Evolutionary conservation across 1,140 invertebrate species (phyloP), one percentile per base, ranked within the genome.

Genomic region (Cheumatopsyche charites): DNA sequence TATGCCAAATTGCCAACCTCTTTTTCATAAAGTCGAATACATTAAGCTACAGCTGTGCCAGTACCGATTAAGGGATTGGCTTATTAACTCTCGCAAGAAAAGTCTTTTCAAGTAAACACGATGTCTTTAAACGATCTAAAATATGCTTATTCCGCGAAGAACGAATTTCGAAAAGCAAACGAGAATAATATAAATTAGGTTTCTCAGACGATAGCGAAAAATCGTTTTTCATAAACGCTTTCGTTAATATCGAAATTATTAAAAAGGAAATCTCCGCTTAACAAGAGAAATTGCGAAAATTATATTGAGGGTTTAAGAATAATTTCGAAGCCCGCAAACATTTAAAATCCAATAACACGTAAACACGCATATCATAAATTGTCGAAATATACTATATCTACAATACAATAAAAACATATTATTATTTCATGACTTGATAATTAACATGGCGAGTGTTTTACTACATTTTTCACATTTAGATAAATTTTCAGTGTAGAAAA

Each of bases 101-200:
- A 58, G 55, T 58, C 55, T 23, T 58, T 58, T 58, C 55, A 13
- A 58, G 55, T 58, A 58, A 58, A 58, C 55, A 58, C 21, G 55
- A 58, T 58, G 49, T 55, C 49, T 58, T 58, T 58, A 58, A 58
- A 26, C 55, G 55, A 58, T 58, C 55, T 19, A 58, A 58, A 58
- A 58, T 58, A 58, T 58, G 55, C 55, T 58, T 58, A 58, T 58
- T 58, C 55, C 21, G 23, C 23, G 21, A 26, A 58, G 13, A 58
- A 58, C 23, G 21, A 58, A 26, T 58, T 58, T 26, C 55, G 55
- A 58, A 13, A 58, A 1, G 55, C 55, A 23, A 58, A 58, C 19
- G 55, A 58, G 55, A 58, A 58, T 23, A 58, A 58, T 58, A 58
- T 58, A 58, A 58, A 58, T 58, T 58, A 26, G 55, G 55, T 23